These are phyloP conservation scores for Orientallactaga sibirica DNA, from an alignment of 2,797 vertebrate species.

Conservation along the genomic window DNA sequence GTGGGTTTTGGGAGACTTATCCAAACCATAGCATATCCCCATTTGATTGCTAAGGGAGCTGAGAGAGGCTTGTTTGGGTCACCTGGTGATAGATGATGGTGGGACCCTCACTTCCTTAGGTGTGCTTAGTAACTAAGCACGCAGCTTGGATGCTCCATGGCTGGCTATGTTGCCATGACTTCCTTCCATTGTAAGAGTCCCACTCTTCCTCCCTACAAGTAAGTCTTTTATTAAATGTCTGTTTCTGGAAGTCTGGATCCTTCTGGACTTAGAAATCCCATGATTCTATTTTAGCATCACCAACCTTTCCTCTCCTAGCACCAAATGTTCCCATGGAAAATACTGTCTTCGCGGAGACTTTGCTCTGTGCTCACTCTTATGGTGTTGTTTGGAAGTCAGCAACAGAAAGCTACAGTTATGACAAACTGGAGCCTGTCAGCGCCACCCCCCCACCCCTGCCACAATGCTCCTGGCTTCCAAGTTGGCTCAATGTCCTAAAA, in stretches of 20 bases:
- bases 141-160: not conserved
- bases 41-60: not conserved
- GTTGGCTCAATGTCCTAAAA: slow-evolving; percentile 49
- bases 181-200: not conserved
- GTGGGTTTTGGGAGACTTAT: not conserved
- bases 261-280: not conserved
- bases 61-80: not conserved
- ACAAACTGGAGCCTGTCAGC: not conserved
- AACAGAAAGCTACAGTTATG: slow-evolving; percentile 31
- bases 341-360: not conserved
- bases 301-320: not conserved
- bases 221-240: not conserved
- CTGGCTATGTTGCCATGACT: not conserved
- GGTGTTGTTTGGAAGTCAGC: slow-evolving; percentile 9
- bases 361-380: not conserved
- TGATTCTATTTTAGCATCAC: not conserved
- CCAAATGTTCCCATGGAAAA: not conserved
- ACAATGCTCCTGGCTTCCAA: slow-evolving; percentile 29
- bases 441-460: not conserved
- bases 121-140: not conserved
- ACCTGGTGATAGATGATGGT: not conserved
- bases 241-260: not conserved
- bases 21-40: not conserved
- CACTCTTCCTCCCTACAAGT: not conserved
- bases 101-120: not conserved